These are phyloP conservation scores for Hormiphora californensis DNA, from an alignment of 37 sponge, comb jelly and placozoan genomes.

Conservation along the genomic window DNA sequence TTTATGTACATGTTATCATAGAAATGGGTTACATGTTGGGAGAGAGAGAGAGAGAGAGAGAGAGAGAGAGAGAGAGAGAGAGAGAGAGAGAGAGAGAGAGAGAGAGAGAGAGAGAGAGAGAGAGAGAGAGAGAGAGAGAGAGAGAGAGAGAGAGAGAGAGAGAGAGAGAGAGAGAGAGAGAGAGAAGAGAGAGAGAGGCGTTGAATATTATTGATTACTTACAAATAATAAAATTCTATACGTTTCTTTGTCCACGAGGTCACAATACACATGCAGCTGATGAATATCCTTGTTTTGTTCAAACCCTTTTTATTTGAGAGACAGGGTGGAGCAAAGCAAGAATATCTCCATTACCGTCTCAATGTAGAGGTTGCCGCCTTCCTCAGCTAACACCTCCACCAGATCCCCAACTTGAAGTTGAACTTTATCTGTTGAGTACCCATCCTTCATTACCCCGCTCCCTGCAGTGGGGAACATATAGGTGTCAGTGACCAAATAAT, in stretches of 20 bases:
- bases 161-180: no score
- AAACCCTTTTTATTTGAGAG: no score
- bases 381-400: not conserved
- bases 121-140: not conserved
- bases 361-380: constrained; percentile 10
- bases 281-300: no score
- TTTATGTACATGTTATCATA: no score
- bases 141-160: not conserved
- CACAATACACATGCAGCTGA: no score
- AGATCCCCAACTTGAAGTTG: not conserved
- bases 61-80: not conserved
- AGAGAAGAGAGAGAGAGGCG: no score
- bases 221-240: no score
- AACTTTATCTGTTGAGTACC: not conserved
- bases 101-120: not conserved
- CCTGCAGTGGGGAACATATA: no score
- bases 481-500: no score
- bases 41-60: not conserved
- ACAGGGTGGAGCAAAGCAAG: no score
- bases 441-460: not conserved
- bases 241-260: no score
- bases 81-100: not conserved
- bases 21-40: not conserved
- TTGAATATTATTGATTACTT: no score
- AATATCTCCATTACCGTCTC: constrained; percentile 7